Evolutionary conservation across 2,113 vertebrate genomes (phyloP).

Genomic region (Pseudopipra pipra): DNA sequence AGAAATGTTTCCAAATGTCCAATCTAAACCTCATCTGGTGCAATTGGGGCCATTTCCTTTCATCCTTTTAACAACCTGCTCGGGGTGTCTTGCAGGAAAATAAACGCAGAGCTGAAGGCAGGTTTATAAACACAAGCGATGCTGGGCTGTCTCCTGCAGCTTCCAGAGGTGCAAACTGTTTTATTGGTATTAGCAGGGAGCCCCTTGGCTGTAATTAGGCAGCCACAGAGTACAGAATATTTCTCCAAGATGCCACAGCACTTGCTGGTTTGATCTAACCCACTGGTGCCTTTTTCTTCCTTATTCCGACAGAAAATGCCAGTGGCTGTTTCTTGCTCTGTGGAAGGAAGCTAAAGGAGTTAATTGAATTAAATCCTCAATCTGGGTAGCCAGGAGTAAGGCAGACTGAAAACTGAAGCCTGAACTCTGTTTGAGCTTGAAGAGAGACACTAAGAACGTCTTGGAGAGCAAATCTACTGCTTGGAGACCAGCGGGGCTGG

Average conservation of each 20-base stretch:
- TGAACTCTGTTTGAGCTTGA: neutral
- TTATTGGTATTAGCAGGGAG: neutral
- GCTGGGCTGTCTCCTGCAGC: neutral
- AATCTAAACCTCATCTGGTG: neutral
- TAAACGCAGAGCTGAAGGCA: neutral
- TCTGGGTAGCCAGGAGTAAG: neutral
- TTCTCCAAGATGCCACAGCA: neutral
- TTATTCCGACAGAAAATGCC: accelerated
- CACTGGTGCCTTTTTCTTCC: neutral
- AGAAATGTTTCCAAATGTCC: too few relatives aligned
- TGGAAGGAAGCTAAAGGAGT: neutral
- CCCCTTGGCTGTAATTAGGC: neutral
- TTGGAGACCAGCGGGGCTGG: accelerated
- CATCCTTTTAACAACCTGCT: neutral
- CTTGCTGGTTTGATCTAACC: neutral
- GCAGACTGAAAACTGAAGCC: neutral
- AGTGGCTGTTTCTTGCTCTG: neutral
- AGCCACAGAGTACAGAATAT: neutral
- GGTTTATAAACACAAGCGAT: neutral
- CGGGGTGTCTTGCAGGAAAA: neutral
- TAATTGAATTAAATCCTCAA: neutral
- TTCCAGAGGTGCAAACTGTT: neutral
- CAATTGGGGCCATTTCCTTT: neutral
- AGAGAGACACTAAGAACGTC: too few relatives aligned
- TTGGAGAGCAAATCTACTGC: neutral